Base-by-base conservation (phyloP, 2,888 invertebrate genomes). In the Lomographa bimaculata region DNA sequence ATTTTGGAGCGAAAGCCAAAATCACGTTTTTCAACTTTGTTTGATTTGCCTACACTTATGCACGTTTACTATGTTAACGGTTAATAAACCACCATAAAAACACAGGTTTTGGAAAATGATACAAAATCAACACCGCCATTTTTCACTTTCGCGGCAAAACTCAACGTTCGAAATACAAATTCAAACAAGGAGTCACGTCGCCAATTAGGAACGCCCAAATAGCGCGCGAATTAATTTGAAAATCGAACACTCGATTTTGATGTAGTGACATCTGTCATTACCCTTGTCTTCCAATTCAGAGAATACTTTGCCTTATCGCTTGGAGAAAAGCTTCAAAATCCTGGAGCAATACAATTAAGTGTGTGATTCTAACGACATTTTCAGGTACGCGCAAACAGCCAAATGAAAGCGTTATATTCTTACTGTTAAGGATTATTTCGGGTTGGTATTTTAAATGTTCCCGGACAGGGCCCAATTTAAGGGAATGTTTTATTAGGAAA, bases 231-330 rank as follows among this genome's bases (percentile, higher is more conserved):
- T 85, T 85, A 84, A 86, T 85, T 86, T 76, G 79, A 85, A 87
- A 86, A 85, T 79, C 74, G 84, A 83, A 80, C 84, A 79, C 86
- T 87, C 83, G 79, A 86, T 80, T 82, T 84, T 89, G 87, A 89
- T 83, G 79, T 84, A 87, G 83, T 84, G 83, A 78, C 72, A 71
- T 68, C 71, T 80, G 83, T 81, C 83, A 73, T 69, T 65, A 66
- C 65, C 51, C 45, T 54, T 51, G 51, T 51, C 33, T 36, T n/a
- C 26, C 7, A 20, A 6, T 25, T 43, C 45, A 56, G 25, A 7
- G 36, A 9, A 64, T 46, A 55, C 27, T 25, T 27, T 38, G 49
- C 54, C 52, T 59, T 60, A 56, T 11, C 0, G 3, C 0, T 8
- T 10, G 4, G 33, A 3, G 1, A 7, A 24, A 32, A 27, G 21